phyloP scores from a whole-genome alignment of 2,888 invertebrate species.

The Euzophera pinguis region DNA sequence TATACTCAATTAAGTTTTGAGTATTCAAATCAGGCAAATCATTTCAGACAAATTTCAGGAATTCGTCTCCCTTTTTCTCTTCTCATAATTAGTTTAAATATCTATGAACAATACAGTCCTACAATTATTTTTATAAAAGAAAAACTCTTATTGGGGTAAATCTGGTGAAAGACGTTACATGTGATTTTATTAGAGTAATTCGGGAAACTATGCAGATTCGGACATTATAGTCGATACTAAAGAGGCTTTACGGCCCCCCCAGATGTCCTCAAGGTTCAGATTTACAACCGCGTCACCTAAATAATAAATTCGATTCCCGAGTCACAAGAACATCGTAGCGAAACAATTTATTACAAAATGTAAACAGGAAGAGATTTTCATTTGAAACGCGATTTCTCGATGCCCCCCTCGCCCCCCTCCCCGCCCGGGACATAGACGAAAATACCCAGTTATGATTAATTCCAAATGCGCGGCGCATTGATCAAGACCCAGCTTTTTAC shows the following conservation, averaged over 20 bases:
- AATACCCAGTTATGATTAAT: constrained; percentile 80
- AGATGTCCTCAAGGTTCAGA: constrained; percentile 18
- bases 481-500: constrained; percentile 79
- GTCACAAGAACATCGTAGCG: constrained; percentile 66
- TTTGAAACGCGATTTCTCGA: constrained; percentile 77
- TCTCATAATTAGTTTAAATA: too few species aligned
- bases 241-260: constrained; percentile 16
- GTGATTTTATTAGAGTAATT: constrained; percentile 1
- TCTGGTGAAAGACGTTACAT: background rate
- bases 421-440: constrained; percentile 67
- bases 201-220: constrained; percentile 6
- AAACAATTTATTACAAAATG: constrained; percentile 80
- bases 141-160: background rate
- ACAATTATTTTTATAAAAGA: too few species aligned
- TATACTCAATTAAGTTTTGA: too few species aligned
- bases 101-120: too few species aligned
- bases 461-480: constrained; percentile 78
- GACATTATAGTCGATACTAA: constrained; percentile 1
- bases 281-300: constrained; percentile 29
- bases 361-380: constrained; percentile 80
- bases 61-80: too few species aligned
- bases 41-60: too few species aligned
- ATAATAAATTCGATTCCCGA: constrained; percentile 50
- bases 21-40: too few species aligned
- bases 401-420: constrained; percentile 41